Percentiles rank a stretch among this genome's conserved stretches.
These are phyloP conservation scores for Heliothis virescens DNA, from an alignment of 1,140 invertebrate species.

Conservation along the genomic window DNA sequence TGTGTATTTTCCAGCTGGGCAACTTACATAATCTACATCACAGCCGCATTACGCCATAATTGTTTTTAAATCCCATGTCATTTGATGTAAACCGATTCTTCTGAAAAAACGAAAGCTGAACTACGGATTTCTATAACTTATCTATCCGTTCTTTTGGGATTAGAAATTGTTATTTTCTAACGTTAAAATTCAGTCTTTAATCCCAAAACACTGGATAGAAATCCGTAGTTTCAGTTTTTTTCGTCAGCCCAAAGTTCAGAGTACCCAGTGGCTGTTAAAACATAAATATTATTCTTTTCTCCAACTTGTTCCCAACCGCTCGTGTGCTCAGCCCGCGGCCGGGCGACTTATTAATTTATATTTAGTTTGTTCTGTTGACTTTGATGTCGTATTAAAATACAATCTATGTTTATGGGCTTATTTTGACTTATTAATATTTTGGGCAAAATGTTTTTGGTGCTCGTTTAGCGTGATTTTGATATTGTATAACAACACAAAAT, in stretches of 20 bases:
- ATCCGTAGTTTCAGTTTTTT: not conserved
- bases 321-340: not conserved
- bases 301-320: not conserved
- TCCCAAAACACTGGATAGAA: too few species aligned
- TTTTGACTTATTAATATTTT: not conserved
- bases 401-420: not conserved
- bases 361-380: conserved; percentile 12
- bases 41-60: too few species aligned
- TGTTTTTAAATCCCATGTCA: too few species aligned
- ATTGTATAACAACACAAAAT: not conserved
- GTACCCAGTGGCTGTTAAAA: not conserved
- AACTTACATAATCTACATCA: too few species aligned
- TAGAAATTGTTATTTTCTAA: too few species aligned
- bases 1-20: too few species aligned
- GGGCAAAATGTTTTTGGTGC: not conserved
- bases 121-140: too few species aligned
- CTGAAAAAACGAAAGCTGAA: too few species aligned
- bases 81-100: too few species aligned
- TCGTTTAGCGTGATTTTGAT: not conserved
- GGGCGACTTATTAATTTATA: conserved; percentile 21
- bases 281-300: conserved; percentile 21
- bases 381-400: conserved; percentile 13
- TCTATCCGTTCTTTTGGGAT: too few species aligned
- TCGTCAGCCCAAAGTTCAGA: not conserved
- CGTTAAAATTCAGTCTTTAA: too few species aligned